Conservation (phyloP, 2,113 vertebrate genomes). For the Corythoichthys haematopterus region DNA sequence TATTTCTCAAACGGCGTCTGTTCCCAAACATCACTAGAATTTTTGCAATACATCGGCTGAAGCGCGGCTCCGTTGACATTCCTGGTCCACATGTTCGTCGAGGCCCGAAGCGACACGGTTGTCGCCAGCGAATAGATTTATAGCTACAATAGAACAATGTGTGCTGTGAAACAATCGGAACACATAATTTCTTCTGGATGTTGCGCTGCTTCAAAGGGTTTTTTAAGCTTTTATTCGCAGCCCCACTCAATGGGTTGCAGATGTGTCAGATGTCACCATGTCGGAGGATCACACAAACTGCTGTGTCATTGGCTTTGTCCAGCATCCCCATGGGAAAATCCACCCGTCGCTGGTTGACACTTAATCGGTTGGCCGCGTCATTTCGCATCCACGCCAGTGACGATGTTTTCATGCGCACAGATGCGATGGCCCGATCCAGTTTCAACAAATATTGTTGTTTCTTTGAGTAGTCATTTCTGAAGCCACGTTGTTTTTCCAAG, state of each 20-base stretch:
- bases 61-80: not conserved
- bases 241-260: conserved; percentile 7
- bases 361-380: not conserved
- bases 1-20: not conserved
- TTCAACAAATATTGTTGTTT: not conserved
- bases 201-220: conserved; percentile 3
- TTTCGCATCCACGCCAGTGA: not conserved
- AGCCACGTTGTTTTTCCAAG: not conserved
- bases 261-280: conserved; percentile 18
- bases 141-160: conserved; percentile 22
- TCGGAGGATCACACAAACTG: conserved; percentile 19
- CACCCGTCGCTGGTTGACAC: not conserved
- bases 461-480: not conserved
- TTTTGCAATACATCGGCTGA: not conserved
- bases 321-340: conserved; percentile 1
- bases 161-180: conserved; percentile 9
- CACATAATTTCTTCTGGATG: conserved; percentile 12
- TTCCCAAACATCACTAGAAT: not conserved
- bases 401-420: not conserved
- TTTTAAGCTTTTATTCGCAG: conserved; percentile 7
- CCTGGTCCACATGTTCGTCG: not conserved
- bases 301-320: conserved; percentile 10
- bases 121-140: conserved; percentile 15
- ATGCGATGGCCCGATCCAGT: not conserved
- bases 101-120: not conserved